Conservation (phyloP, 2,888 invertebrate genomes). For the Sinodicranocentrus sp. region DNA sequence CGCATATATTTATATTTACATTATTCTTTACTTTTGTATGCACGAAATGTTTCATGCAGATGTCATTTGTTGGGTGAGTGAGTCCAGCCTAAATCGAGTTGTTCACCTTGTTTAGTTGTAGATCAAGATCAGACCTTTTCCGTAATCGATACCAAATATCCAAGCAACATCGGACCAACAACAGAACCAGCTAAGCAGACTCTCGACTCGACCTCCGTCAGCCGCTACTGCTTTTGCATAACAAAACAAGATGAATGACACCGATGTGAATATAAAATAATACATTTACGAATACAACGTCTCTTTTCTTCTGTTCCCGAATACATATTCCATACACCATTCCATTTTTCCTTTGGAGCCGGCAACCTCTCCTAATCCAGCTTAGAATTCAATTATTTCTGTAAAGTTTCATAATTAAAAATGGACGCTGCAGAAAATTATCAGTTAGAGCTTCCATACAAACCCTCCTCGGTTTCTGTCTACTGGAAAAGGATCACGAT, state of each 20-base stretch:
- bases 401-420: background rate
- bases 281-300: no score
- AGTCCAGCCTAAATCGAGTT: no score
- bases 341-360: background rate
- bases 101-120: no score
- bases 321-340: background rate
- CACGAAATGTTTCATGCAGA: no score
- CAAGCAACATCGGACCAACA: background rate
- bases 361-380: background rate
- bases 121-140: no score
- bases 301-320: background rate
- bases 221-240: no score
- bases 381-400: background rate
- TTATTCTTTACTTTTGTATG: no score
- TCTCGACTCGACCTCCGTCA: no score
- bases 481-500: slow-evolving; percentile 72
- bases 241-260: no score
- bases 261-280: no score
- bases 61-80: no score
- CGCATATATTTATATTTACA: no score
- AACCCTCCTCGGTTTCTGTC: slow-evolving; percentile 36
- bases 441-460: slow-evolving; percentile 43
- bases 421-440: slow-evolving; percentile 39
- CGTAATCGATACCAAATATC: slow-evolving; percentile 1
- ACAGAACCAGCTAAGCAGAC: background rate